phyloP scores from a whole-genome alignment of 1,140 invertebrate species.

The Portunus trituberculatus region DNA sequence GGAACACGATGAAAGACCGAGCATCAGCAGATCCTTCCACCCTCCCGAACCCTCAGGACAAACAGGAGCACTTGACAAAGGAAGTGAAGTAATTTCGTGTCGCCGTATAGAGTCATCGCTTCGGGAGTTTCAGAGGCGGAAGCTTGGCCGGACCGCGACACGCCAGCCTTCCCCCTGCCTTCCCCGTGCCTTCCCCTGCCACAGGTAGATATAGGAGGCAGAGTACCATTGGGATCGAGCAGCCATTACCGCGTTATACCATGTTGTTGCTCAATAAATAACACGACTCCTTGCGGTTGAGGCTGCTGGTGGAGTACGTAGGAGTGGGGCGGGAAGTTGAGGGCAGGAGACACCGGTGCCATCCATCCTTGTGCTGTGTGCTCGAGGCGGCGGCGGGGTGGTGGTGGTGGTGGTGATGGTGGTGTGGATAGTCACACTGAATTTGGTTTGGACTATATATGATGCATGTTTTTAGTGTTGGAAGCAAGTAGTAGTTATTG shows the following conservation, averaged over 20 bases:
- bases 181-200: background rate
- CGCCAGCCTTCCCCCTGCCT: background rate
- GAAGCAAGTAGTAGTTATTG: background rate
- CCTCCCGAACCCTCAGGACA: too few relatives aligned
- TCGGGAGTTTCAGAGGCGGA: background rate
- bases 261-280: conserved; percentile 51
- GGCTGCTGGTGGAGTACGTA: conserved; percentile 11
- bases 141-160: background rate
- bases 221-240: background rate
- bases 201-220: background rate
- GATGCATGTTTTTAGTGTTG: background rate
- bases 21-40: too few relatives aligned
- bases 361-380: background rate
- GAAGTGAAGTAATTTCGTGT: too few relatives aligned
- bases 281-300: conserved; percentile 42
- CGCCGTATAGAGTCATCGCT: background rate
- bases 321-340: background rate
- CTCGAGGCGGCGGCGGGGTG: background rate
- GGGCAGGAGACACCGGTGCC: background rate
- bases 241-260: conserved; percentile 36
- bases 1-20: too few relatives aligned
- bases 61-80: too few relatives aligned
- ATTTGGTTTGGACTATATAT: too few relatives aligned
- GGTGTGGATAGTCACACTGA: background rate
- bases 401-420: background rate